phyloP scores from a whole-genome alignment of 2,888 invertebrate genomes.

The Polyommatus icarus region DNA sequence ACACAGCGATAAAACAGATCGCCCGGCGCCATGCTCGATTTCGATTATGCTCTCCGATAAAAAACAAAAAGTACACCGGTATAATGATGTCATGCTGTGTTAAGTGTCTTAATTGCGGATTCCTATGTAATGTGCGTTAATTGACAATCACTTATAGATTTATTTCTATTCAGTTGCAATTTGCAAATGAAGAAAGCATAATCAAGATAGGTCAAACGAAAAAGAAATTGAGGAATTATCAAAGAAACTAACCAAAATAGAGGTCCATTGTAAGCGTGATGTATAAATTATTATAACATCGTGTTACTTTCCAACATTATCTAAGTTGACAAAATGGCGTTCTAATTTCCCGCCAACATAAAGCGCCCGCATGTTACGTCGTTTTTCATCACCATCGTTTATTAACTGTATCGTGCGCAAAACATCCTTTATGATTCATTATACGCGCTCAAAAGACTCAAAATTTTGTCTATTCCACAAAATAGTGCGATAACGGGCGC shows the following conservation, averaged over 20 bases:
- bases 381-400: conserved; percentile 71
- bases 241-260: neutral
- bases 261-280: neutral
- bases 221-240: neutral
- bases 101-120: conserved; percentile 75
- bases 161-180: no score
- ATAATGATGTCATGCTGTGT: conserved; percentile 75
- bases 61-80: conserved; percentile 70
- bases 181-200: neutral
- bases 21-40: conserved; percentile 75
- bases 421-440: conserved; percentile 73
- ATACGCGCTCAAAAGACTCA: conserved; percentile 73
- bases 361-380: conserved; percentile 64
- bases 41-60: conserved; percentile 69
- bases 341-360: conserved; percentile 68
- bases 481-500: conserved; percentile 76
- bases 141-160: conserved; percentile 32
- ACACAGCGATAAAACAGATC: conserved; percentile 76
- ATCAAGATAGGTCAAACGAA: neutral
- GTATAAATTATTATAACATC: neutral
- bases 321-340: conserved; percentile 54
- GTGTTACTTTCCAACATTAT: conserved; percentile 31
- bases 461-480: conserved; percentile 77
- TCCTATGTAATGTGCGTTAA: conserved; percentile 55
- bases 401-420: conserved; percentile 70